A percentile compares a stretch with the other conserved stretches of the same genome.
phyloP scores from a whole-genome alignment of 1,140 invertebrate genomes.

The Drosophila carrolli region DNA sequence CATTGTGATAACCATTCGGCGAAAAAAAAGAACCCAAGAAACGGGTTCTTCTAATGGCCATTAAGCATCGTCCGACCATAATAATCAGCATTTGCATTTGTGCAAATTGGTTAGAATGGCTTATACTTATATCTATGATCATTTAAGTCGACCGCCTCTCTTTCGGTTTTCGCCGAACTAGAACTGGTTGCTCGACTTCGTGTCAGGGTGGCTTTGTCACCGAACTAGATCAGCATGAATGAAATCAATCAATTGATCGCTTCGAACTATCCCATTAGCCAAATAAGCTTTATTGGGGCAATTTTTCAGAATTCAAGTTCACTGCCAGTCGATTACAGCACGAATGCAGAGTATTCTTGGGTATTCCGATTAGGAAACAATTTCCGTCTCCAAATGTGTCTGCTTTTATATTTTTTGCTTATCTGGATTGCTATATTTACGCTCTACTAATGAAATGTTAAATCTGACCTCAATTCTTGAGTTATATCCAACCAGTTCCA shows the following conservation, averaged over 20 bases:
- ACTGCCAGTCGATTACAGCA: conserved; percentile 31
- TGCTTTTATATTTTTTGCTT: background rate
- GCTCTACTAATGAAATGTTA: conserved; percentile 23
- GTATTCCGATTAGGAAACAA: conserved; percentile 5
- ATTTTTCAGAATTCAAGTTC: conserved; percentile 23
- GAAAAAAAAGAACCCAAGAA: conserved; percentile 22
- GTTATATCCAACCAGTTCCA: conserved; percentile 32
- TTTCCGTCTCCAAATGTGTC: conserved; percentile 8
- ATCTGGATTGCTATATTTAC: conserved; percentile 2
- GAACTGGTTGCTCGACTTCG: conserved; percentile 7
- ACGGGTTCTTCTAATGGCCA: conserved; percentile 54
- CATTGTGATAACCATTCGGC: conserved; percentile 9
- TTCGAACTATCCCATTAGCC: conserved; percentile 35
- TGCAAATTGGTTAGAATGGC: conserved; percentile 76
- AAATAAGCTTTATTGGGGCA: conserved; percentile 33
- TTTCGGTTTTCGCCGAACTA: background rate
- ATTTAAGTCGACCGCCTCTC: conserved; percentile 69
- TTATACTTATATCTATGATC: conserved; percentile 71
- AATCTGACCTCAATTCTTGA: conserved; percentile 40
- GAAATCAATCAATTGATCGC: conserved; percentile 32
- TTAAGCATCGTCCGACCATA: conserved; percentile 39
- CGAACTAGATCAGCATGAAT: conserved; percentile 42
- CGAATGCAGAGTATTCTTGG: conserved; percentile 25
- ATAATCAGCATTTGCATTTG: conserved; percentile 71
- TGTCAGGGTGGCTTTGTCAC: conserved; percentile 31